Percentiles rank a stretch among this genome's conserved stretches.
These are phyloP conservation scores for Dryobota labecula DNA, from an alignment of 2,888 invertebrate species.

Conservation along the genomic window DNA sequence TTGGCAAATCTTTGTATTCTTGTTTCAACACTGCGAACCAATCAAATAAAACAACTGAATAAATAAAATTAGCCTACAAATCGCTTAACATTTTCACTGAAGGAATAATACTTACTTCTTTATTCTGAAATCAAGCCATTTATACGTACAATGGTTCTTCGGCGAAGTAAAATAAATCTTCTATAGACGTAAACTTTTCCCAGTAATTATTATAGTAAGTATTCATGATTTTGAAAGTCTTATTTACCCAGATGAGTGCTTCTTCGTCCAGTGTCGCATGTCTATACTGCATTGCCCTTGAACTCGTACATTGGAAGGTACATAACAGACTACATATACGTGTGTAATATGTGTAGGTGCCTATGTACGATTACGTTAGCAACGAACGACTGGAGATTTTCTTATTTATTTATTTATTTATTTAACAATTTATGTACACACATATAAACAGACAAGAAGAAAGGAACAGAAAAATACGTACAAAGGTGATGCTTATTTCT, in stretches of 20 bases:
- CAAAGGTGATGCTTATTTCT: no score
- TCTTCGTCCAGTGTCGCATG: slow-evolving; percentile 52
- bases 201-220: no score
- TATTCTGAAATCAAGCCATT: slow-evolving; percentile 31
- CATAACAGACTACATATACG: slow-evolving; percentile 17
- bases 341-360: no score
- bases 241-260: slow-evolving; percentile 10
- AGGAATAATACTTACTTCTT: neutral
- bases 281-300: slow-evolving; percentile 64
- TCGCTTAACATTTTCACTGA: neutral
- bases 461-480: no score
- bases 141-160: slow-evolving; percentile 11
- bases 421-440: no score
- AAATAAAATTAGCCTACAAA: slow-evolving; percentile 34
- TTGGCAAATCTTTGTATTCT: slow-evolving; percentile 29
- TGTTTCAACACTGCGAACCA: slow-evolving; percentile 28
- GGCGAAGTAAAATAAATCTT: slow-evolving; percentile 6
- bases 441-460: no score
- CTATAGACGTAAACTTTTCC: slow-evolving; percentile 11
- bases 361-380: slow-evolving; percentile 36
- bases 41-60: slow-evolving; percentile 27
- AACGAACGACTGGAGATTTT: slow-evolving; percentile 38
- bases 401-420: no score
- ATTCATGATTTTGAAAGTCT: neutral
- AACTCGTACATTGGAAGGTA: slow-evolving; percentile 48